phyloP scores from a whole-genome alignment of 2,888 invertebrate species.

The Punctoribates punctum region DNA sequence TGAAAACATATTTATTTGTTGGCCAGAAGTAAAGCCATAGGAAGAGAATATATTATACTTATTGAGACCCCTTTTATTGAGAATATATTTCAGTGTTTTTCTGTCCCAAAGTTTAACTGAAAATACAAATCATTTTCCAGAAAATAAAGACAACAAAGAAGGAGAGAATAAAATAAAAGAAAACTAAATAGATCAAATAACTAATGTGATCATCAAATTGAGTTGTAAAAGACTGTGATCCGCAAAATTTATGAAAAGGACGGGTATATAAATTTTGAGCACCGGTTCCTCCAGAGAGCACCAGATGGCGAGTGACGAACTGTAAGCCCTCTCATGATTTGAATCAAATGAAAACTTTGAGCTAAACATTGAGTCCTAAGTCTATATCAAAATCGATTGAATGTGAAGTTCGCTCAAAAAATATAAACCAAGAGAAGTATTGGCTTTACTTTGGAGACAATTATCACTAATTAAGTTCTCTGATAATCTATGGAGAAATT shows the following conservation, averaged over 20 bases:
- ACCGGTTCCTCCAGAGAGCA: neutral
- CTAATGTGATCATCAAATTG: neutral
- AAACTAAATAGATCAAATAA: neutral
- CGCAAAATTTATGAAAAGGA: neutral
- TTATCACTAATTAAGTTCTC: too few species aligned
- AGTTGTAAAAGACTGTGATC: neutral
- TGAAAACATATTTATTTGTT: neutral
- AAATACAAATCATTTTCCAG: too few species aligned
- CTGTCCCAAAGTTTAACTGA: too few species aligned
- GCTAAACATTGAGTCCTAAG: neutral
- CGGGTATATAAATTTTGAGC: neutral
- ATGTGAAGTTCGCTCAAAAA: neutral
- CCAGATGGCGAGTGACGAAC: neutral
- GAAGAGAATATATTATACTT: neutral
- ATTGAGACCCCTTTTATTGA: too few species aligned
- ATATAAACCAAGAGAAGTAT: too few species aligned
- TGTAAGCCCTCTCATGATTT: neutral
- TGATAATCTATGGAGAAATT: too few species aligned
- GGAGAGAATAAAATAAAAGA: slow-evolving; percentile 6
- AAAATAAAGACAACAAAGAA: too few species aligned
- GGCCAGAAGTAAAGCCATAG: neutral
- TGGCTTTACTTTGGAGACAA: too few species aligned
- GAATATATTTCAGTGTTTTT: too few species aligned
- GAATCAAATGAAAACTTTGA: neutral
- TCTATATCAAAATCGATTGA: neutral